A percentile compares a stretch with the other conserved stretches of the same genome.
phyloP scores from a whole-genome alignment of 1,140 invertebrate species.

The Gonioctena quinquepunctata region DNA sequence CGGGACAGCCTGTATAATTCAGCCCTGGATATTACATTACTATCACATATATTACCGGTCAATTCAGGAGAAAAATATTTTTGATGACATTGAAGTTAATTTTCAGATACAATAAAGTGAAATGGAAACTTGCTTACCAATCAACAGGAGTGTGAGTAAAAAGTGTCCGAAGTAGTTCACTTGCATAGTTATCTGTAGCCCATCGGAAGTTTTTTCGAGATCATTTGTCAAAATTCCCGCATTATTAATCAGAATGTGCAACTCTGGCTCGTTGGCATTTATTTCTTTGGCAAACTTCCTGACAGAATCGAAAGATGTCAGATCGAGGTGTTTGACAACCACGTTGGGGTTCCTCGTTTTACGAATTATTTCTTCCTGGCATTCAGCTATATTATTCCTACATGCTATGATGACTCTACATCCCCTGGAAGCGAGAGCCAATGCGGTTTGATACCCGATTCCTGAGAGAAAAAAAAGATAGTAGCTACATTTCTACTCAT shows the following conservation, averaged over 20 bases:
- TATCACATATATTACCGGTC: no score
- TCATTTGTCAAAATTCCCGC: slow-evolving; percentile 54
- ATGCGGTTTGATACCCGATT: slow-evolving; percentile 85
- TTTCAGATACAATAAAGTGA: no score
- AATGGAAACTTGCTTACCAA: no score
- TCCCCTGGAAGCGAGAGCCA: slow-evolving; percentile 74
- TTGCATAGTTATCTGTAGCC: slow-evolving; percentile 64
- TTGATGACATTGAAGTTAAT: no score
- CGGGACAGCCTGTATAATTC: no score
- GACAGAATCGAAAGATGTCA: slow-evolving; percentile 45
- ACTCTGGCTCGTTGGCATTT: slow-evolving; percentile 42
- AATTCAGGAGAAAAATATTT: no score
- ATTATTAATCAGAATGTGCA: slow-evolving; percentile 64
- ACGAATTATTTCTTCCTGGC: slow-evolving; percentile 49
- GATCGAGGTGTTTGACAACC: slow-evolving; percentile 45
- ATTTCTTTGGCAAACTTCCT: slow-evolving; percentile 43
- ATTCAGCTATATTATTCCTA: slow-evolving; percentile 67
- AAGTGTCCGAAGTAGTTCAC: slow-evolving; percentile 72
- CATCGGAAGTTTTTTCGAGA: slow-evolving; percentile 60
- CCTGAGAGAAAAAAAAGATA: slow-evolving; percentile 59
- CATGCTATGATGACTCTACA: slow-evolving; percentile 87
- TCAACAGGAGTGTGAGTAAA: slow-evolving; percentile 65
- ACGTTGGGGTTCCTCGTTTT: slow-evolving; percentile 50
- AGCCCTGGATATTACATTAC: no score
- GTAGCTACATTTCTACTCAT: no score